Evolutionary conservation across 1,140 invertebrate species (phyloP), one percentile per base, ranked within the genome.

Genomic region (Drosophila equinoxialis): DNA sequence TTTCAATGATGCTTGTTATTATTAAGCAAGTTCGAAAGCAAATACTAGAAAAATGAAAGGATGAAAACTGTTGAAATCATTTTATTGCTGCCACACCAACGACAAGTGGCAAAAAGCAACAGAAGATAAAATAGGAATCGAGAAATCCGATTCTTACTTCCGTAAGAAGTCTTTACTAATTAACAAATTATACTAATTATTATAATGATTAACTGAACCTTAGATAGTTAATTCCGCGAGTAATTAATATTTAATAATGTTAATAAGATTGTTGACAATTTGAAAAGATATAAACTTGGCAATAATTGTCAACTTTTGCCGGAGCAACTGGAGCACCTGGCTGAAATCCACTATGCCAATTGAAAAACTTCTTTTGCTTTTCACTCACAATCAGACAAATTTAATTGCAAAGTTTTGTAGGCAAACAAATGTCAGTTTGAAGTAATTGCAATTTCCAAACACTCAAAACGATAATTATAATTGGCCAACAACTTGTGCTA

Each of bases 361-460:
- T 77, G 68, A 64, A 87, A 82, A 71, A 81, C 60, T 75, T 85
- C 17, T 45, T 6, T 23, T n/a, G 33, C 33, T 35, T 65, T 48
- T 71, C 39, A 13, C n/a, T 62, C 41, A 54, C 13, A n/a, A 23
- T 23, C 20, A 23, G 20, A 42, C 42, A 63, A 30, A 30, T 51
- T 74, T 62, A 68, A 79, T 76, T 80, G 61, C 35, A 41, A 65
- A 54, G 23, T 61, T 48, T 66, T 30, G 62, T 65, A 11, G 65
- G 26, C 35, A 30, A 55, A 59, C 13, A 26, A 30, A 55, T 59
- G 33, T 71, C 48, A 71, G 54, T 74, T 65, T 64, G 73, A 51
- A 51, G 70, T 68, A 74, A 77, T 48, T 74, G 57, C 39, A 57
- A 62, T 58, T 68, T 58, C n/a, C 11, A 11, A 41, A 41, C 66